Evolutionary conservation across 2,113 vertebrate genomes (phyloP).

Genomic region (Pholis gunnellus): DNA sequence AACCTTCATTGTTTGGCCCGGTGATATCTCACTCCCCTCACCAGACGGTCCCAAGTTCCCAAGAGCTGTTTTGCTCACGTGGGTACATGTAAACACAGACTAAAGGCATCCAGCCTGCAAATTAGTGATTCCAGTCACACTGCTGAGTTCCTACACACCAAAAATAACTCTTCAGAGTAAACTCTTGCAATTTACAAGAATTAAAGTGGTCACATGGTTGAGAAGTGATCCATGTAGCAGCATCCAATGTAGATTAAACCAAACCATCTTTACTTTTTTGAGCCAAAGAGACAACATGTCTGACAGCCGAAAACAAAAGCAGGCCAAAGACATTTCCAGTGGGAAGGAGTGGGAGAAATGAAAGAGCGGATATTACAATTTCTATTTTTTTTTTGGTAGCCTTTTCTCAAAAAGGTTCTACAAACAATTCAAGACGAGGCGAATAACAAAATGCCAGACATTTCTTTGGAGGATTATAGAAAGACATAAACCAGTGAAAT

Average conservation of each 20-base stretch:
- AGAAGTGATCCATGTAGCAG: constrained; percentile 20
- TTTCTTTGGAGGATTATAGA: constrained; percentile 15
- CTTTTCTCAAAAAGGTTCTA: constrained; percentile 27
- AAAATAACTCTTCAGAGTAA: constrained; percentile 61
- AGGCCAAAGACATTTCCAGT: constrained; percentile 11
- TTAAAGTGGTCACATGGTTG: constrained; percentile 44
- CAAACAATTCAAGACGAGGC: constrained; percentile 20
- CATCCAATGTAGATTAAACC: constrained; percentile 22
- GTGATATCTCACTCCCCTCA: constrained; percentile 44
- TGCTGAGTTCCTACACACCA: constrained; percentile 61
- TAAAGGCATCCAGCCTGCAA: constrained; percentile 70
- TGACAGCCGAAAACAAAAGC: constrained; percentile 44
- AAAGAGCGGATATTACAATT: constrained; percentile 14
- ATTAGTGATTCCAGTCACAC: constrained; percentile 69
- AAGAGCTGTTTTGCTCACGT: constrained; percentile 65
- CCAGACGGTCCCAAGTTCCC: constrained; percentile 54
- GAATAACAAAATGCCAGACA: constrained; percentile 27
- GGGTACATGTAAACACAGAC: constrained; percentile 79
- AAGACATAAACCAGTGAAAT: constrained; percentile 3
- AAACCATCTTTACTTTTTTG: neutral
- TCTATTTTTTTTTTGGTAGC: neutral
- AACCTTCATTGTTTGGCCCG: constrained; percentile 58
- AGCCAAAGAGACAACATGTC: neutral
- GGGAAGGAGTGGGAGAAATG: constrained; percentile 15
- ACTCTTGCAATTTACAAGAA: constrained; percentile 63